Conservation (phyloP, 2,797 vertebrate species). For the Pangasius mekongensis region DNA sequence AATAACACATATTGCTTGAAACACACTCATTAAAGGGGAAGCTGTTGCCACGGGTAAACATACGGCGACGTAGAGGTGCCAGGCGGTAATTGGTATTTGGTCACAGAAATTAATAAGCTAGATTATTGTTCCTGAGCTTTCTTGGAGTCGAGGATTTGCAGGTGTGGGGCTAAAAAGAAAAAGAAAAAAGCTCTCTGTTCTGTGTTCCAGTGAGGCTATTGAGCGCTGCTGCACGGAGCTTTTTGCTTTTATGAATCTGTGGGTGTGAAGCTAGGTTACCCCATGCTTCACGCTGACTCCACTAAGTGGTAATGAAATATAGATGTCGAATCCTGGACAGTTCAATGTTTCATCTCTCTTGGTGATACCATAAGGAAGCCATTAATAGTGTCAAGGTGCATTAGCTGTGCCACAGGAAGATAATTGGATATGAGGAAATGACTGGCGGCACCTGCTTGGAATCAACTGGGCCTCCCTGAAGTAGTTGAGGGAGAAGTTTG, state of each 20-base stretch:
- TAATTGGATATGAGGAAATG: conserved; percentile 79
- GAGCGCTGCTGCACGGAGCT: conserved; percentile 48
- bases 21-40: conserved; percentile 57
- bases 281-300: conserved; percentile 61
- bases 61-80: conserved; percentile 38
- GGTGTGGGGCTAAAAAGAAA: conserved; percentile 23
- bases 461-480: conserved; percentile 71
- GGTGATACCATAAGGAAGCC: conserved; percentile 80
- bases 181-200: conserved; percentile 37
- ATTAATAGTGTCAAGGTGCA: conserved; percentile 82
- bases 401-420: conserved; percentile 76
- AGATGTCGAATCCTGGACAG: conserved; percentile 79
- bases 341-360: conserved; percentile 77
- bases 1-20: conserved; percentile 53
- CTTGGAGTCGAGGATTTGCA: conserved; percentile 24
- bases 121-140: conserved; percentile 38
- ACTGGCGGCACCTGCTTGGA: conserved; percentile 78
- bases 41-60: conserved; percentile 39
- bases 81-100: conserved; percentile 47
- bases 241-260: conserved; percentile 73
- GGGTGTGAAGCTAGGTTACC: conserved; percentile 57
- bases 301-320: conserved; percentile 80
- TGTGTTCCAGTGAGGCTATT: conserved; percentile 25
- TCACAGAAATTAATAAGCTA: conserved; percentile 38
- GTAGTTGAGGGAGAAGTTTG: conserved; percentile 66